Evolutionary conservation across 2,797 vertebrate genomes (phyloP), one percentile per base, ranked within the genome.

Genomic region (Zenarchopterus dispar): DNA sequence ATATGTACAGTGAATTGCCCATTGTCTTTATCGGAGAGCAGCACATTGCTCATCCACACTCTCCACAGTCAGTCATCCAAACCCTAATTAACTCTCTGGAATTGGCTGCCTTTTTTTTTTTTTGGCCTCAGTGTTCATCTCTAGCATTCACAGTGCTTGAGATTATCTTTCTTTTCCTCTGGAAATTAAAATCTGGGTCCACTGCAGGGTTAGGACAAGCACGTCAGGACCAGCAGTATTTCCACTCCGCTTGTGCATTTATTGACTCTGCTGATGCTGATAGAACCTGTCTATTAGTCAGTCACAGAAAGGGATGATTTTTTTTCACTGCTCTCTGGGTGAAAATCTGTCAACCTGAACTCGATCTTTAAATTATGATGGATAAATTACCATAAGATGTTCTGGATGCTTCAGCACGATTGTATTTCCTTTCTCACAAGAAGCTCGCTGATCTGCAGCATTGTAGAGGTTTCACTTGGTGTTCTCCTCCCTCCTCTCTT

Each of bases 1-100:
- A 82, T 75, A 87, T 88, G 81, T 45, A 67, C 53, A 72, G 68
- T 82, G 72, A 85, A 75, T 84, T 57, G 62, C 75, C 82, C 88
- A 87, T 89, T 57, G 62, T 77, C 84, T 89, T 89, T 89, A 91
- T 91, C 89, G 56, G 84, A 33, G 39, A 79, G 78, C 60, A 72
- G 75, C 88, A 90, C 84, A 90, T 91, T 89, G 87, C 84, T 86
- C 84, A 86, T 86, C 80, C 70, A 63, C 66, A 79, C 70, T 66
- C 69, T 82, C 74, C 75, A 80, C 83, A 80, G 78, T 73, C 81
- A 81, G 77, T 84, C 81, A 81, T 81, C 75, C 69, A 1, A 84
- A 77, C 81, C 67, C 67, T 88, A 89, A 90, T 92, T 90, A 88
- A 82, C 85, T 85, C 75, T 68, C 68, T 77, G 70, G 80, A 89